Percentiles rank a stretch among this genome's conserved stretches.
Evolutionary conservation across 2,797 vertebrate genomes (phyloP).

Genomic region (Parauchenoglanis ngamensis): DNA sequence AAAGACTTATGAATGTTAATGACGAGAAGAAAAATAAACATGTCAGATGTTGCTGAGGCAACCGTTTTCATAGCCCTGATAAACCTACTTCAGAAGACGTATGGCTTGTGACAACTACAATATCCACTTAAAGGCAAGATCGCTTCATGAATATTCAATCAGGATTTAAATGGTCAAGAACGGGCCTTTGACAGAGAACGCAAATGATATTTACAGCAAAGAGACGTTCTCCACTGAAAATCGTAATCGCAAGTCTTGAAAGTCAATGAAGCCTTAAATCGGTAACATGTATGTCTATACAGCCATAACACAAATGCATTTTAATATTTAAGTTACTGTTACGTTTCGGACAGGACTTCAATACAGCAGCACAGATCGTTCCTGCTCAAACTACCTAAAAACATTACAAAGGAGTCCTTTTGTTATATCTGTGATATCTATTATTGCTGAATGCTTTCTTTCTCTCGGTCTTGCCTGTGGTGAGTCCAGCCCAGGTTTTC

Average conservation of each 20-base stretch:
- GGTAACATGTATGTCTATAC: not conserved
- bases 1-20: not conserved
- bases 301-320: not conserved
- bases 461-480: not conserved
- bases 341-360: not conserved
- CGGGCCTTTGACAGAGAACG: not conserved
- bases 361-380: not conserved
- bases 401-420: too few species aligned
- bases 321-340: not conserved
- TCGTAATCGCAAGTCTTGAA: not conserved
- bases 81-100: not conserved
- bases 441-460: not conserved
- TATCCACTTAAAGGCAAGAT: not conserved
- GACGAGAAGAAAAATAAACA: slow-evolving; percentile 15
- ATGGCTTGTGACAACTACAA: not conserved
- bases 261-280: not conserved
- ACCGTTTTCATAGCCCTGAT: not conserved
- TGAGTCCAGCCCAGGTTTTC: not conserved
- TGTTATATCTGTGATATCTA: not conserved
- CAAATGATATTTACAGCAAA: not conserved
- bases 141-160: slow-evolving; percentile 30
- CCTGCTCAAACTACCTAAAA: not conserved
- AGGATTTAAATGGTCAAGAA: slow-evolving; percentile 20
- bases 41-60: slow-evolving; percentile 17
- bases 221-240: not conserved